Evolutionary conservation across 2,888 invertebrate species (phyloP).

Genomic region (Tuberolachnus salignus): DNA sequence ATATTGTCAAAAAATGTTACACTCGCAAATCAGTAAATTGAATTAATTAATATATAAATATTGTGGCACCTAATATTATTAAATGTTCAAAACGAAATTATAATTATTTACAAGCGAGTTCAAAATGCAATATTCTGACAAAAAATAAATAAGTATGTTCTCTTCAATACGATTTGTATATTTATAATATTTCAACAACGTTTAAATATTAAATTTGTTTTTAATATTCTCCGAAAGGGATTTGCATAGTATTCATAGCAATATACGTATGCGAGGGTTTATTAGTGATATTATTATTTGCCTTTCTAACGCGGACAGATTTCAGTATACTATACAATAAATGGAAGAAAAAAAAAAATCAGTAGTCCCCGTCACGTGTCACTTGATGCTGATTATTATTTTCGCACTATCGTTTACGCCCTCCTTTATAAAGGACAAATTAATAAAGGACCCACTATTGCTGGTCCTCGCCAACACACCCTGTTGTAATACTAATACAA

Average conservation of each 20-base stretch:
- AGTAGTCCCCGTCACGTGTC: not conserved
- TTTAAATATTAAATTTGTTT: not conserved
- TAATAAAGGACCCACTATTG: slow-evolving; percentile 10
- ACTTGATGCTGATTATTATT: slow-evolving; percentile 23
- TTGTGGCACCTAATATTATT: no score
- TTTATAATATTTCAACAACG: not conserved
- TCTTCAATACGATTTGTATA: no score
- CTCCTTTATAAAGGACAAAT: slow-evolving; percentile 17
- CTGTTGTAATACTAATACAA: not conserved
- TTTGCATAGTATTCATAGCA: not conserved
- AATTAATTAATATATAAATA: not conserved
- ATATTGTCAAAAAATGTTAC: no score
- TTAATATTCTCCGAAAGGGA: not conserved
- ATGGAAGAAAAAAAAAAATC: not conserved
- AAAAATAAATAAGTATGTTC: no score
- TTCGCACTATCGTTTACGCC: slow-evolving; percentile 33
- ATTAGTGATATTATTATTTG: not conserved
- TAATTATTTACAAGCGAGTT: no score
- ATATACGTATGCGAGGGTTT: not conserved
- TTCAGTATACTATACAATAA: slow-evolving; percentile 2
- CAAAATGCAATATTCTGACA: no score
- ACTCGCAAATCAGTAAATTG: not conserved
- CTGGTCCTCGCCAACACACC: not conserved
- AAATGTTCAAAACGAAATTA: no score
- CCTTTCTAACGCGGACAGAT: not conserved